Percentiles rank a stretch among this genome's conserved stretches.
Conservation (phyloP, 2,797 vertebrate genomes). For the Hippopotamyrus pictus region DNA sequence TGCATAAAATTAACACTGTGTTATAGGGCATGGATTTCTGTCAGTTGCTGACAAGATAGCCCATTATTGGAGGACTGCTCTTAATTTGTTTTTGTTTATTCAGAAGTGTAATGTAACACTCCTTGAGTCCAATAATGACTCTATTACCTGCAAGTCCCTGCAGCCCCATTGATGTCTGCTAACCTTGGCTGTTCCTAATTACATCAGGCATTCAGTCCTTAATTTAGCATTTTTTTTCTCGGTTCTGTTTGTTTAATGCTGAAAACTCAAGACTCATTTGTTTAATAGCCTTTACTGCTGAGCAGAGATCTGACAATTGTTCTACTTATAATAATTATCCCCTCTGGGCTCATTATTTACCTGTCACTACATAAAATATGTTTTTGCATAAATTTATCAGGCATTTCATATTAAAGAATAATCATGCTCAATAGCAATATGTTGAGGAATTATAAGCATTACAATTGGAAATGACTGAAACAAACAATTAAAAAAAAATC, state of each 20-base stretch:
- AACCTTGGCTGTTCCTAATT: conserved; percentile 72
- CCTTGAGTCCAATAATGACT: conserved; percentile 63
- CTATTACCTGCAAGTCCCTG: conserved; percentile 68
- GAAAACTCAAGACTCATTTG: conserved; percentile 52
- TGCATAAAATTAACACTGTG: conserved; percentile 77
- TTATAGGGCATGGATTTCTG: conserved; percentile 70
- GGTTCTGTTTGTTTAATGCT: conserved; percentile 64
- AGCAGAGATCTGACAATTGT: conserved; percentile 45
- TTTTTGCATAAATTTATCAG: not conserved
- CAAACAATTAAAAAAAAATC: not conserved
- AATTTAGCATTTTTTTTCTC: conserved; percentile 71
- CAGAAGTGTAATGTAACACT: conserved; percentile 69
- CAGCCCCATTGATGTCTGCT: conserved; percentile 52
- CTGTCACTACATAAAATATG: not conserved
- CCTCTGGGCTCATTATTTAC: not conserved
- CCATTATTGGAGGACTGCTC: conserved; percentile 57
- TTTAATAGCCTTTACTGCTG: conserved; percentile 52
- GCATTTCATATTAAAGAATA: not conserved
- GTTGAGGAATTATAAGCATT: not conserved
- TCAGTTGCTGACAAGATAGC: conserved; percentile 65
- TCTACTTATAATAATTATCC: conserved; percentile 15
- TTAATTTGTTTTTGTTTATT: conserved; percentile 81
- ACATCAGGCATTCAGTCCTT: conserved; percentile 67
- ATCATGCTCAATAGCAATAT: not conserved
- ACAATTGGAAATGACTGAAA: not conserved